Percentiles rank a stretch among this genome's conserved stretches.
Evolutionary conservation across 2,797 vertebrate genomes (phyloP).

Genomic region (Tapirus indicus): DNA sequence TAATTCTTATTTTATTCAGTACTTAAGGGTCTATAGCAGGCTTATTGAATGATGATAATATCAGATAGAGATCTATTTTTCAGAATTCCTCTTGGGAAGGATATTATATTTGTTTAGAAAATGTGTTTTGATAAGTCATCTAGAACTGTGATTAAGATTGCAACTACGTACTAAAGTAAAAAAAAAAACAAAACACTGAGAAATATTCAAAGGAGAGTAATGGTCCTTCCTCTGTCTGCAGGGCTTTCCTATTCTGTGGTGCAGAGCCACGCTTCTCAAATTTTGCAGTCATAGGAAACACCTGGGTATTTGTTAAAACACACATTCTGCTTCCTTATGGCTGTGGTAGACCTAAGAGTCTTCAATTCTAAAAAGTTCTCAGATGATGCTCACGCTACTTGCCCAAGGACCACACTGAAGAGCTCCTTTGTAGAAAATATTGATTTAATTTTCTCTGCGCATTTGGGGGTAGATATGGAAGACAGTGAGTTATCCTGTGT

Average conservation of each 20-base stretch:
- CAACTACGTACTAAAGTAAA: neutral
- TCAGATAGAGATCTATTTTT: conserved; percentile 3
- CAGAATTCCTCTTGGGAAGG: neutral
- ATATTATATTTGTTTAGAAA: neutral
- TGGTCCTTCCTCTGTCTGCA: neutral
- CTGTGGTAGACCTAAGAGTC: neutral
- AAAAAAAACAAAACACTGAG: neutral
- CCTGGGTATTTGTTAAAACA: neutral
- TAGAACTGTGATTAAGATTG: neutral
- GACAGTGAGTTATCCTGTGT: neutral
- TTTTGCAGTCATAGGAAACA: neutral
- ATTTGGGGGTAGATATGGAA: neutral
- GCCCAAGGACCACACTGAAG: neutral
- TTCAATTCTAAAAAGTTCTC: neutral
- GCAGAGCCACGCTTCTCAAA: neutral
- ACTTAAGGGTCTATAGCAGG: neutral
- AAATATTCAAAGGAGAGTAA: neutral
- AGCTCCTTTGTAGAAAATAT: neutral
- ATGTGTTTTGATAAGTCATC: neutral
- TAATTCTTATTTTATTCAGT: neutral
- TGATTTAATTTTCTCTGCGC: neutral
- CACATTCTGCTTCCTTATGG: accelerated
- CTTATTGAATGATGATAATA: neutral
- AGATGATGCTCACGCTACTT: accelerated
- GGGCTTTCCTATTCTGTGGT: neutral